Conservation (phyloP, 2,888 invertebrate genomes). For the Hirudinaria manillensis region DNA sequence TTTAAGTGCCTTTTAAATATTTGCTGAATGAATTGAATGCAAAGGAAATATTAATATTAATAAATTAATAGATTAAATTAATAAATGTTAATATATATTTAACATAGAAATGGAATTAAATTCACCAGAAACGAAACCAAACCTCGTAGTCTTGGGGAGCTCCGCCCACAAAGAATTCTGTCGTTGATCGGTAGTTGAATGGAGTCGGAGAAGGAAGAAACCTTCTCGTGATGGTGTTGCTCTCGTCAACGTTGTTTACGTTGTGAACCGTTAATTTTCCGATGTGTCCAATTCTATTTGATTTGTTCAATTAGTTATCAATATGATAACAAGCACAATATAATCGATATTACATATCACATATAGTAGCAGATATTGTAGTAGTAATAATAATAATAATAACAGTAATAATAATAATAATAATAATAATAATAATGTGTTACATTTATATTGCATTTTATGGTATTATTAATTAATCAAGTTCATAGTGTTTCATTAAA, state of each 20-base stretch:
- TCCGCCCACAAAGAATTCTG: neutral
- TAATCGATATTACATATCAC: too few relatives aligned
- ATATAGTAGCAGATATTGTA: too few relatives aligned
- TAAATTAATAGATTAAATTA: neutral
- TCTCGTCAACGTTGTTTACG: neutral
- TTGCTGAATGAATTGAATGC: too few relatives aligned
- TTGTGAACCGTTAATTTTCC: slow-evolving; percentile 1
- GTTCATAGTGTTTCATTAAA: too few relatives aligned
- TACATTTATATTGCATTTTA: too few relatives aligned
- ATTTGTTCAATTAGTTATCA: neutral
- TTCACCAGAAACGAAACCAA: neutral
- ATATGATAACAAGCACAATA: neutral
- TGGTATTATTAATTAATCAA: too few relatives aligned
- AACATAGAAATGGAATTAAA: neutral
- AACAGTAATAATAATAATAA: too few relatives aligned
- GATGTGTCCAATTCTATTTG: neutral
- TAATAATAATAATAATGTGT: too few relatives aligned
- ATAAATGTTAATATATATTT: neutral
- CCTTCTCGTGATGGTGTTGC: neutral
- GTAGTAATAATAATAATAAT: too few relatives aligned
- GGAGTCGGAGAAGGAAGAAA: neutral
- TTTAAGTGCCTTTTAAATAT: too few relatives aligned
- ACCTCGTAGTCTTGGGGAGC: neutral
- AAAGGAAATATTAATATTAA: neutral
- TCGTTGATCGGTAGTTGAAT: neutral